Percentiles rank a stretch among this genome's conserved stretches.
These are phyloP conservation scores for Bugulina stolonifera DNA, from an alignment of 2,888 invertebrate genomes.

Conservation along the genomic window DNA sequence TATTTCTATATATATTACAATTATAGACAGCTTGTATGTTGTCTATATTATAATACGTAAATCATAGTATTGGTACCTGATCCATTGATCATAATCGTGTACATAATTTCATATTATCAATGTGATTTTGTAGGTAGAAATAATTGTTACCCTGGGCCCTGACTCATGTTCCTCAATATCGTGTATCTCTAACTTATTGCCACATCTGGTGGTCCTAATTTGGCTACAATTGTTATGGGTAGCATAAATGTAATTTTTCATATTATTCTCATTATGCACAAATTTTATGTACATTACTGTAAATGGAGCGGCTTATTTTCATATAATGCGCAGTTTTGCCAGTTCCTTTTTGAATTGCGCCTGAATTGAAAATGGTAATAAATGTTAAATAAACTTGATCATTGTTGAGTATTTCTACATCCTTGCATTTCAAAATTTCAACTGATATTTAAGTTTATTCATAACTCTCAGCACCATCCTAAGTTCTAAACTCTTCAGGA, in stretches of 20 bases:
- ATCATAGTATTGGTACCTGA: not conserved
- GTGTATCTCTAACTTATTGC: conserved; percentile 21
- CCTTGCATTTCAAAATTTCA: too few relatives aligned
- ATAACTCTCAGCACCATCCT: too few relatives aligned
- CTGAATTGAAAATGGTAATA: conserved; percentile 2
- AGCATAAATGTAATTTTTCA: not conserved
- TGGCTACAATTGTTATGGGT: not conserved
- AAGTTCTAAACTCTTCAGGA: too few relatives aligned
- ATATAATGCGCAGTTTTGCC: conserved; percentile 7
- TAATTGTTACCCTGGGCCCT: conserved; percentile 3
- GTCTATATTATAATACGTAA: not conserved
- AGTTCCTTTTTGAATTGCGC: not conserved
- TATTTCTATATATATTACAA: not conserved
- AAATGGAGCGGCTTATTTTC: conserved; percentile 15
- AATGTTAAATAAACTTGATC: too few relatives aligned
- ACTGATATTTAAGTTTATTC: too few relatives aligned
- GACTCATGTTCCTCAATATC: not conserved
- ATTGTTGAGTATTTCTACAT: too few relatives aligned
- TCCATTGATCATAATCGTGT: not conserved
- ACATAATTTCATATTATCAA: not conserved
- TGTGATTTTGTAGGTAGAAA: not conserved
- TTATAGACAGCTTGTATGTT: not conserved
- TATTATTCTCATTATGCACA: not conserved
- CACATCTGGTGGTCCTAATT: not conserved
- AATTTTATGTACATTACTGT: conserved; percentile 24